These are phyloP conservation scores for Hirundo rustica DNA, from an alignment of 2,797 vertebrate species.

Conservation along the genomic window DNA sequence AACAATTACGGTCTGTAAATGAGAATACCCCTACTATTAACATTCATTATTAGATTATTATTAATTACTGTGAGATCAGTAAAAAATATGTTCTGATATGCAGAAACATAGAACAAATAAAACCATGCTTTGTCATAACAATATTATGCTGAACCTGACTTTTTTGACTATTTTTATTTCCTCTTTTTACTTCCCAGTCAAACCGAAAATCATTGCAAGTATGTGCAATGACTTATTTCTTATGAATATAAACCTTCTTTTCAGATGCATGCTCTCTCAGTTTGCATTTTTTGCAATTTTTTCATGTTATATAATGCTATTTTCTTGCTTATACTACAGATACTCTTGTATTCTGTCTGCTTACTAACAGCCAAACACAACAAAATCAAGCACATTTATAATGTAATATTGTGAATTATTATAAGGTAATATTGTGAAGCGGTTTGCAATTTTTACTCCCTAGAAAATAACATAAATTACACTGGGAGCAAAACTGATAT, in stretches of 20 bases:
- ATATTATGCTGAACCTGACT: neutral
- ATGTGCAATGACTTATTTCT: neutral
- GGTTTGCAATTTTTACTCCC: neutral
- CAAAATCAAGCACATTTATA: neutral
- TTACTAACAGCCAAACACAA: neutral
- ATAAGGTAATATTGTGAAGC: neutral
- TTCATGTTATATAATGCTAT: neutral
- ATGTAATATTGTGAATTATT: neutral
- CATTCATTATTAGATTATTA: neutral
- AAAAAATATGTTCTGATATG: neutral
- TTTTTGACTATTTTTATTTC: neutral
- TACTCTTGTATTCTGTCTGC: neutral
- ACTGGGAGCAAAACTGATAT: neutral
- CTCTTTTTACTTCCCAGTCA: constrained; percentile 46
- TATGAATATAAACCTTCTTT: neutral
- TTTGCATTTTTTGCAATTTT: neutral
- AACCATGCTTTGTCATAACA: neutral
- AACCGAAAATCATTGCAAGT: constrained; percentile 64
- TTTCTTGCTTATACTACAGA: neutral
- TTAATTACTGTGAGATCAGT: neutral
- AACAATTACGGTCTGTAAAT: neutral
- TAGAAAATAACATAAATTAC: neutral
- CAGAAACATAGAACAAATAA: neutral
- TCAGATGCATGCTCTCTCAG: neutral
- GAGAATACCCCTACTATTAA: neutral